Conservation (phyloP, 2,113 vertebrate genomes). For the Austrofundulus limnaeus region DNA sequence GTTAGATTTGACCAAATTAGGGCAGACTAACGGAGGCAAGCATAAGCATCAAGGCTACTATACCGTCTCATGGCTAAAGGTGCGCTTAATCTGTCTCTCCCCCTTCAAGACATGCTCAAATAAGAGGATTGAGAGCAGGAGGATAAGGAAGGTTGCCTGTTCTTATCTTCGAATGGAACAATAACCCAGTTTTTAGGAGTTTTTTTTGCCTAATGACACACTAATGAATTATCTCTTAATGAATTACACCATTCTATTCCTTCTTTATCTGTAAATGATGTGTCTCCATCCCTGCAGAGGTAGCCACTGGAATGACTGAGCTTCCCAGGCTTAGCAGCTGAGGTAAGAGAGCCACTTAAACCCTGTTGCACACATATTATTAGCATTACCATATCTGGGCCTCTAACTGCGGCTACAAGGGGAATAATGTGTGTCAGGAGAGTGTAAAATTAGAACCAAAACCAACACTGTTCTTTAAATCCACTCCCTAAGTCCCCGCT, state of each 20-base stretch:
- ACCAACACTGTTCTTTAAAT: constrained; percentile 63
- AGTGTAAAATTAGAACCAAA: constrained; percentile 75
- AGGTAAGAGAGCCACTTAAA: constrained; percentile 63
- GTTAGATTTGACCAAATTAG: constrained; percentile 61
- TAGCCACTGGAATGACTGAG: constrained; percentile 12
- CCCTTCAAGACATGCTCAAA: constrained; percentile 35
- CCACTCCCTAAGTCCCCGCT: constrained; percentile 58
- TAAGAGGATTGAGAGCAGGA: constrained; percentile 44
- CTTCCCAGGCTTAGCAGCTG: constrained; percentile 38
- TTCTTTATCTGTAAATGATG: constrained; percentile 48
- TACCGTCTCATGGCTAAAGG: constrained; percentile 41
- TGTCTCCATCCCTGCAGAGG: not conserved
- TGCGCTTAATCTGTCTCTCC: constrained; percentile 29
- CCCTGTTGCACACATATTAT: constrained; percentile 53
- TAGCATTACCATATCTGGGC: constrained; percentile 66
- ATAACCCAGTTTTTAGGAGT: constrained; percentile 22
- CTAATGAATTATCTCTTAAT: constrained; percentile 19
- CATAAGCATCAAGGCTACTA: constrained; percentile 51
- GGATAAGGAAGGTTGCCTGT: constrained; percentile 34
- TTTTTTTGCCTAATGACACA: constrained; percentile 35
- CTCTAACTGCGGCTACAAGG: constrained; percentile 62
- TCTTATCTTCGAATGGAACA: constrained; percentile 34
- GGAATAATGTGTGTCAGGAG: constrained; percentile 71
- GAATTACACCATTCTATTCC: constrained; percentile 28
- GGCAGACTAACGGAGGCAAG: constrained; percentile 37